Base-by-base conservation (phyloP, 2,888 invertebrate genomes). In the Netelia fuscicornis region DNA sequence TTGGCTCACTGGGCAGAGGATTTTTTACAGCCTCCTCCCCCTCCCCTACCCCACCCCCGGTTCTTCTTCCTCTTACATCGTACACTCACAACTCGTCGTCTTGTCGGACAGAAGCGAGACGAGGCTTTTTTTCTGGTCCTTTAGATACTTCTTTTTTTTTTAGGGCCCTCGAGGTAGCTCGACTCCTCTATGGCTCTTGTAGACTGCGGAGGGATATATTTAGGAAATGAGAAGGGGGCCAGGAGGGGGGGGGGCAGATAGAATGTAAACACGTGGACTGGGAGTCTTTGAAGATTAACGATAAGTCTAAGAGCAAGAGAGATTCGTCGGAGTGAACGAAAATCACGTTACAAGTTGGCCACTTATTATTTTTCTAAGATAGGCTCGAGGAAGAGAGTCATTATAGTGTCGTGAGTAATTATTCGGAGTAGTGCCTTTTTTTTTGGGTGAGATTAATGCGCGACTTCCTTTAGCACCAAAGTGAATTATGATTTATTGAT, bases 91-190 rank as follows among this genome's bases (percentile, higher is more conserved):
- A 64, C 79, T 77, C 76, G 67, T 72, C 78, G 71, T 62, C 67
- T 76, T 72, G 76, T 76, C 76, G 77, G 81, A 81, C 87, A 86
- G 85, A 81, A 86, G 86, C 83, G 85, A 88, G 87, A 87, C 75
- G 83, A 85, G 84, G 77, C 79, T 72, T 72, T 64, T 62, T 72
- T 64, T 62, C 77, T 70, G 84, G 84, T 84, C 84, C 87, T 83
- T 72, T 77, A 78, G 77, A 86, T 83, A 30, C 30, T 30, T 85
- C 75, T 37, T 83, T 85, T 78, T 84, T 85, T 78, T 84, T 81
- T 37, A 54, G 77, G 64, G 17, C 83, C 76, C 70, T 30, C 68
- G 25, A 70, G 58, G 67, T 60, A 74, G 54, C 60, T 23, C 65
- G 42, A n/a, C n/a, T 58, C 58, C 58, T 65, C 62, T 58, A 25